A percentile compares a stretch with the other conserved stretches of the same genome.
phyloP scores from a whole-genome alignment of 2,113 vertebrate genomes.

The Gasterosteus nipponicus region DNA sequence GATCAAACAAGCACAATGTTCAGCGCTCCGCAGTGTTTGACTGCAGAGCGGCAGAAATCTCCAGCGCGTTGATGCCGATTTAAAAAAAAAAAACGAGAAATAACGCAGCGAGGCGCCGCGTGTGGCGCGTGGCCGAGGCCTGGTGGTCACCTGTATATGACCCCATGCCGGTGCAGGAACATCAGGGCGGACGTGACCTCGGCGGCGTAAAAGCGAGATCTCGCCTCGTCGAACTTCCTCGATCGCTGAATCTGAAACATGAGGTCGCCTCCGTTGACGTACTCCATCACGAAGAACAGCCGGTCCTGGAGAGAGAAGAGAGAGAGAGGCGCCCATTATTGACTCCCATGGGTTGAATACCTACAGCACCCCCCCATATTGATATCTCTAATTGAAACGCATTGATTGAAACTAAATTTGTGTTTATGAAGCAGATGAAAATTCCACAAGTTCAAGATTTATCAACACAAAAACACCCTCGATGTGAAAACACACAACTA shows the following conservation, averaged over 20 bases:
- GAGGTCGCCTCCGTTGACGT: conserved; percentile 96
- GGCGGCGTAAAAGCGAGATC: conserved; percentile 96
- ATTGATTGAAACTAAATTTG: background rate
- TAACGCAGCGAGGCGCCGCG: background rate
- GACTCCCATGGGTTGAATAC: background rate
- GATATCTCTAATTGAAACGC: background rate
- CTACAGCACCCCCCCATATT: background rate
- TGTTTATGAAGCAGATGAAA: background rate
- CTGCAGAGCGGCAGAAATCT: too few relatives aligned
- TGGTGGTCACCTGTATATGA: conserved; percentile 91
- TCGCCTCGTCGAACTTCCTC: conserved; percentile 94
- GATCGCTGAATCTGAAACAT: conserved; percentile 99
- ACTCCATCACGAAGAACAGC: conserved; percentile 98
- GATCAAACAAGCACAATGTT: conserved; percentile 31
- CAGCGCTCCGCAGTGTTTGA: background rate
- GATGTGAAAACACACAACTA: background rate
- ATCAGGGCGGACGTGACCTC: conserved; percentile 97
- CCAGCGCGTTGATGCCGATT: too few relatives aligned
- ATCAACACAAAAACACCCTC: background rate
- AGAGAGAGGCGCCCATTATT: background rate
- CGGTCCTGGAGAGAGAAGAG: conserved; percentile 84
- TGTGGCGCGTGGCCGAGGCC: too few relatives aligned
- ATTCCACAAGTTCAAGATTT: background rate
- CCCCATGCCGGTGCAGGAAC: conserved; percentile 95
- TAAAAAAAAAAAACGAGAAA: too few relatives aligned